These are phyloP conservation scores for Solenodon paradoxus DNA, from an alignment of 2,113 vertebrate genomes.

Conservation along the genomic window DNA sequence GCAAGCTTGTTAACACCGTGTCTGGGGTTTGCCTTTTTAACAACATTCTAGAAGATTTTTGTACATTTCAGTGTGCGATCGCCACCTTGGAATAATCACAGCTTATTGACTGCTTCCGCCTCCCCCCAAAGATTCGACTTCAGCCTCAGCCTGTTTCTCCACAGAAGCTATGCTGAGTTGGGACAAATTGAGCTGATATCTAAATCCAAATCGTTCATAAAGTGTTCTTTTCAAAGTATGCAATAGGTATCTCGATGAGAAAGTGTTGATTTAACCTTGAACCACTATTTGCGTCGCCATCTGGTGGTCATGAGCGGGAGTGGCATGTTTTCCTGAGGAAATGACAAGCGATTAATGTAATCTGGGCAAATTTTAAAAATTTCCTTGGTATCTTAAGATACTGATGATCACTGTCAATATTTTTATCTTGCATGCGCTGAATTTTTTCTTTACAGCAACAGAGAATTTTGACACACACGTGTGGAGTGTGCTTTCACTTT, in stretches of 20 bases:
- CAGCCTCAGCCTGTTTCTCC: not conserved
- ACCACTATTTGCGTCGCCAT: not conserved
- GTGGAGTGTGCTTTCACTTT: constrained; percentile 25
- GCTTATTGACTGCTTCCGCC: not conserved
- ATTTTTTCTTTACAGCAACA: not conserved
- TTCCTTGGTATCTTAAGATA: not conserved
- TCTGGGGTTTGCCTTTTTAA: not conserved
- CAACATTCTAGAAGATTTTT: not conserved
- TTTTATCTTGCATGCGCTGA: not conserved
- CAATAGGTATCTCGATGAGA: not conserved
- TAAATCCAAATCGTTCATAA: not conserved
- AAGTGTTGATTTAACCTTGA: not conserved
- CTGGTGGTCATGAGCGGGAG: not conserved
- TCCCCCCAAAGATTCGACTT: not conserved
- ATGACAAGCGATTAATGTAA: too few relatives aligned
- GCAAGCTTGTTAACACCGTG: not conserved
- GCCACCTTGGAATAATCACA: not conserved
- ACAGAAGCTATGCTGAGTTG: not conserved
- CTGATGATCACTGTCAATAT: not conserved
- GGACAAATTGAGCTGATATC: not conserved
- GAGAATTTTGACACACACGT: constrained; percentile 32
- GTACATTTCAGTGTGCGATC: not conserved
- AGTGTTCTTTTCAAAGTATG: not conserved
- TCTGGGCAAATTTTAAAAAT: not conserved
- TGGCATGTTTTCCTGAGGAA: not conserved